A percentile compares a stretch with the other conserved stretches of the same genome.
These are phyloP conservation scores for Cherax quadricarinatus DNA, from an alignment of 1,140 invertebrate genomes.

Conservation along the genomic window DNA sequence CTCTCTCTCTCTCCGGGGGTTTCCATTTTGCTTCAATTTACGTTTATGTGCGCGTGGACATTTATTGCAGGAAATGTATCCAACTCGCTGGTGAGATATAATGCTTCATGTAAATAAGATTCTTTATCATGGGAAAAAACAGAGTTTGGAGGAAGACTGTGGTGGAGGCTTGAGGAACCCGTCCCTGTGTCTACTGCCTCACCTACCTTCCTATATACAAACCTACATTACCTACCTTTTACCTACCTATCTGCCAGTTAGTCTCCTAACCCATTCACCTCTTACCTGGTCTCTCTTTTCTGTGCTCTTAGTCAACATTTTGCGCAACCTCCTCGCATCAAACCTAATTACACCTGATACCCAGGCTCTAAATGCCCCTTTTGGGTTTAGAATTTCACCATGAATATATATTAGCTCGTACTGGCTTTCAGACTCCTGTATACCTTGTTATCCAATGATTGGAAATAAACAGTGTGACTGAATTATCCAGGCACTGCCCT, in stretches of 20 bases:
- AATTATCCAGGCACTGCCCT: too few species aligned
- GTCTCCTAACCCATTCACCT: neutral
- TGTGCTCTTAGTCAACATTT: too few species aligned
- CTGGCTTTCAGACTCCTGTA: too few species aligned
- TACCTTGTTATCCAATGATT: too few species aligned
- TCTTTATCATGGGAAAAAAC: neutral
- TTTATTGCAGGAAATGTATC: slow-evolving; percentile 1
- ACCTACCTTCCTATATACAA: neutral
- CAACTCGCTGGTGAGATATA: neutral
- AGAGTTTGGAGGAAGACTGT: neutral
- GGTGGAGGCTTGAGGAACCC: neutral
- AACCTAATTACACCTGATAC: too few species aligned
- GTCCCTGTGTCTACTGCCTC: neutral
- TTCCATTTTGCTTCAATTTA: neutral
- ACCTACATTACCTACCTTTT: neutral
- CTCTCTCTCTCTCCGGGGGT: neutral
- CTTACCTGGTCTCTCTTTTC: neutral
- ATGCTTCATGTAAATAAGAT: slow-evolving; percentile 1
- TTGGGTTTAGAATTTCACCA: too few species aligned
- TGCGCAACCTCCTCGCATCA: too few species aligned
- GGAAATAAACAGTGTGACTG: too few species aligned
- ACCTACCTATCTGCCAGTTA: neutral
- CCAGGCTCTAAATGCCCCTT: too few species aligned
- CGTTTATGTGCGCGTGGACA: neutral
- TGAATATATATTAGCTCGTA: too few species aligned